Evolutionary conservation across 2,888 invertebrate species (phyloP).

Genomic region (Xylota segnis): DNA sequence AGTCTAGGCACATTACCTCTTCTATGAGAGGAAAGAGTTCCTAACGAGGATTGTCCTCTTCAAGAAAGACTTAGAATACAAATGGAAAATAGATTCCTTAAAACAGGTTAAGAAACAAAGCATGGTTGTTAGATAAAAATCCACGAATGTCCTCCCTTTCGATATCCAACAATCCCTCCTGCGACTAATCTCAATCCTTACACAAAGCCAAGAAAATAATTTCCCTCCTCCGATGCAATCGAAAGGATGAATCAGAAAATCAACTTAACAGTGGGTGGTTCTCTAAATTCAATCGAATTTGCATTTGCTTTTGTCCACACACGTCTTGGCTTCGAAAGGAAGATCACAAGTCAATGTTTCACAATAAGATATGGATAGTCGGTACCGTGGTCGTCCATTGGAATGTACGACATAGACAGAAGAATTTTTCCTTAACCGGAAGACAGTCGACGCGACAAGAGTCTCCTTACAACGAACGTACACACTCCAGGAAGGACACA

Average conservation of each 20-base stretch:
- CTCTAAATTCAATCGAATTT: constrained; percentile 23
- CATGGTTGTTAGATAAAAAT: not conserved
- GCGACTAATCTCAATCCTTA: not conserved
- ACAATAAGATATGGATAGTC: constrained; percentile 15
- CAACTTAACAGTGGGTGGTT: not conserved
- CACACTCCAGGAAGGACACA: constrained; percentile 70
- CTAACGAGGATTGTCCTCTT: no score
- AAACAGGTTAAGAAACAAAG: not conserved
- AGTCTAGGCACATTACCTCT: no score
- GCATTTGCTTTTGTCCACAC: not conserved
- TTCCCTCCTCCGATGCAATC: constrained; percentile 50
- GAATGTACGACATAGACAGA: constrained; percentile 25
- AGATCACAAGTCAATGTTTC: constrained; percentile 39
- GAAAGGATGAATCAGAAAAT: constrained; percentile 23
- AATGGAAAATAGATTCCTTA: no score
- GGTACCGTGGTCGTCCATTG: constrained; percentile 16
- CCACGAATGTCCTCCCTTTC: not conserved
- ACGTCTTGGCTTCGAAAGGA: not conserved
- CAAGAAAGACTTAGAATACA: no score
- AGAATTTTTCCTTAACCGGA: constrained; percentile 50
- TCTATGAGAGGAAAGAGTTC: no score
- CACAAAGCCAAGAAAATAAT: constrained; percentile 25
- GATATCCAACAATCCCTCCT: not conserved
- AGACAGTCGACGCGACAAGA: constrained; percentile 62
- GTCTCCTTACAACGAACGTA: not conserved